Conservation (phyloP, 2,113 vertebrate species). For the Ptilorrhoa leucosticta region DNA sequence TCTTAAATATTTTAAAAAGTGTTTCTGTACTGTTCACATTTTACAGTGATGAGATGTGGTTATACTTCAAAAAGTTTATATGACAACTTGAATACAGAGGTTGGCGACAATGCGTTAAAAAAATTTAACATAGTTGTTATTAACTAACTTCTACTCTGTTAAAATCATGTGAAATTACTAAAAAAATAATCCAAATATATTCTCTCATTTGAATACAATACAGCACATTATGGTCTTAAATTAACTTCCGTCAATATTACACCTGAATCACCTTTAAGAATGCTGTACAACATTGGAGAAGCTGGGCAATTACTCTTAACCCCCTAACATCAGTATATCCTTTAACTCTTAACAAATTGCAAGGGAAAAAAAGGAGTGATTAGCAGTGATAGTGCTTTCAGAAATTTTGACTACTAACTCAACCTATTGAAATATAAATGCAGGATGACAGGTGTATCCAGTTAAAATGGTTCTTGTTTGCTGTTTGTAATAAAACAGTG, state of each 20-base stretch:
- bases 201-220: background rate
- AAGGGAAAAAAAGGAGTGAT: background rate
- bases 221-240: background rate
- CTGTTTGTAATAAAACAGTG: background rate
- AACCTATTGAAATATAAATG: background rate
- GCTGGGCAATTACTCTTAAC: background rate
- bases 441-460: background rate
- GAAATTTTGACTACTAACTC: background rate
- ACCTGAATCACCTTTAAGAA: background rate
- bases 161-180: background rate
- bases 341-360: background rate
- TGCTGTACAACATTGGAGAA: background rate
- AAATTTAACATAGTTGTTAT: background rate
- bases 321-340: background rate
- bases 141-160: background rate
- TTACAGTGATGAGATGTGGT: background rate
- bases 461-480: background rate
- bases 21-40: background rate
- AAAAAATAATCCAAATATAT: background rate
- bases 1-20: background rate
- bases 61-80: background rate
- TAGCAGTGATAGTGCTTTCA: background rate
- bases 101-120: background rate
- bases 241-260: background rate
- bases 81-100: background rate